A percentile compares a stretch with the other conserved stretches of the same genome.
Evolutionary conservation across 2,113 vertebrate species (phyloP).

Genomic region (Halichoeres trimaculatus): DNA sequence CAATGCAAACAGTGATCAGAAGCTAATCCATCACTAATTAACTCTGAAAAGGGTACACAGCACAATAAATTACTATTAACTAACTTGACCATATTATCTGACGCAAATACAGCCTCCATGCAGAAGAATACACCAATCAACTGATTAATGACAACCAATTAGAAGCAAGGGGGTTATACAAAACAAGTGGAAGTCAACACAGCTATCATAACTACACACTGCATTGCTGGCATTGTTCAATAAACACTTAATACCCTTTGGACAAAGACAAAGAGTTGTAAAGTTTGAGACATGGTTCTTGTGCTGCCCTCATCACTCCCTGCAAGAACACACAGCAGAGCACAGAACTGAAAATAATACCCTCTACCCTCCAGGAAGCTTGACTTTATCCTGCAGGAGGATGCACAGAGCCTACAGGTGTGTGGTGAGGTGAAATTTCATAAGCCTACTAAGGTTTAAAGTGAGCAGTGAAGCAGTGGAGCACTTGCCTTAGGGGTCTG

Average conservation of each 20-base stretch:
- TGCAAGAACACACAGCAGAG: neutral
- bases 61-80: neutral
- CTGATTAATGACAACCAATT: constrained; percentile 30
- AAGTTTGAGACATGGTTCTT: neutral
- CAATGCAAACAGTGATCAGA: neutral
- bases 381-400: constrained; percentile 1
- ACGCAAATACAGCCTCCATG: constrained; percentile 14
- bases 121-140: constrained; percentile 15
- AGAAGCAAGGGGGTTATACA: neutral
- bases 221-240: neutral
- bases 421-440: neutral
- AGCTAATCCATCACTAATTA: neutral
- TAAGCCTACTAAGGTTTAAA: neutral
- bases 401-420: neutral
- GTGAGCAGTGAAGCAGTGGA: neutral
- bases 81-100: constrained; percentile 12
- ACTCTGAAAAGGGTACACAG: neutral
- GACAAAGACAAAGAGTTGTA: neutral
- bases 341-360: neutral
- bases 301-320: neutral
- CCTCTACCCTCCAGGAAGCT: neutral
- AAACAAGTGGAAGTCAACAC: constrained; percentile 20
- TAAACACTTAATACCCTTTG: neutral
- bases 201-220: neutral
- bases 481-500: neutral